Evolutionary conservation across 2,113 vertebrate genomes (phyloP).

Genomic region (Saguinus midas): DNA sequence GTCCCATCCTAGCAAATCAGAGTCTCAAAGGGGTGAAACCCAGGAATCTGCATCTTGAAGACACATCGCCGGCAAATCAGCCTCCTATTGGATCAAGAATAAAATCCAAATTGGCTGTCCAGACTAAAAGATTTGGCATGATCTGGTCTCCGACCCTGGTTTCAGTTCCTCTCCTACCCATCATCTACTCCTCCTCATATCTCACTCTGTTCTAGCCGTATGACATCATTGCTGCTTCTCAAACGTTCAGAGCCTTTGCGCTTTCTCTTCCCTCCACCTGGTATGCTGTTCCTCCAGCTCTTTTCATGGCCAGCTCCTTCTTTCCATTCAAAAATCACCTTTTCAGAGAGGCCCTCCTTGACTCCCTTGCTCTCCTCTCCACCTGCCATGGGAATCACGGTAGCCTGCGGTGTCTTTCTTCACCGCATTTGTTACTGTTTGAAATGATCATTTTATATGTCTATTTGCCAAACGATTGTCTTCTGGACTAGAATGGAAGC

Average conservation of each 20-base stretch:
- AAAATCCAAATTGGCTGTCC: neutral
- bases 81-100: neutral
- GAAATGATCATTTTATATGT: neutral
- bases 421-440: neutral
- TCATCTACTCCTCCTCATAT: rapidly evolving
- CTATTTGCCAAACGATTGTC: neutral
- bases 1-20: neutral
- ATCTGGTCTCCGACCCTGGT: neutral
- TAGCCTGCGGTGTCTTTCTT: neutral
- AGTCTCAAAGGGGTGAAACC: neutral
- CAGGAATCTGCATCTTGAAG: neutral
- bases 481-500: neutral
- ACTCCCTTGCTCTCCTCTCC: neutral
- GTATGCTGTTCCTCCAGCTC: neutral
- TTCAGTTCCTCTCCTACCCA: neutral
- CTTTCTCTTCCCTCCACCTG: neutral
- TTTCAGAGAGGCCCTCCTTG: neutral
- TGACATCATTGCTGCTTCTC: neutral
- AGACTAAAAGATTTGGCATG: neutral
- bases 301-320: neutral
- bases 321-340: neutral
- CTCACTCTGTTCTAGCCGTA: neutral
- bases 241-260: neutral
- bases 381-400: neutral
- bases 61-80: neutral